Base-by-base conservation (phyloP, 2,797 vertebrate genomes). In the Melanotaenia maccullochi region DNA sequence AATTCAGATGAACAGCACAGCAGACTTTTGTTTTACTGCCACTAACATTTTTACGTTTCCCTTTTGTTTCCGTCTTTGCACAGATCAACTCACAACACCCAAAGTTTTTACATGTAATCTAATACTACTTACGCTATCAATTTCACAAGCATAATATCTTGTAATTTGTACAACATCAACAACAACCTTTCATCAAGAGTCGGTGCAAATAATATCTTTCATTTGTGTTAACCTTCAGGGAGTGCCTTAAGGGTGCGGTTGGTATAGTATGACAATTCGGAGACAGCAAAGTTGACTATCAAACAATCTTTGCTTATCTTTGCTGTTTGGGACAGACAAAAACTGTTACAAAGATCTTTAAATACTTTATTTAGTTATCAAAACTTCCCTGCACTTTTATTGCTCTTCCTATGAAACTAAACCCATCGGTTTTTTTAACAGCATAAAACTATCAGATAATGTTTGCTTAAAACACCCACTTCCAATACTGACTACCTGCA, bases 191-290 rank as follows among this genome's bases (percentile, higher is more conserved):
- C 5, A 76, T 66, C 52, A 44, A 65, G 70, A 47, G 32, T 24
- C 1, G 61, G 49, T 1, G 54, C 47, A 70, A 89, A 85, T 69
- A 70, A 69, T 65, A 51, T 44, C 2, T 36, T 9, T 20, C 78
- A 81, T 88, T 88, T 83, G 85, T 68, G 85, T 81, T 89, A 74
- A 61, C 52, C 59, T 66, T 33, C 71, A 75, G 79, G 79, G 76
- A 64, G 76, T 75, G 79, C 51, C 85, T 7, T 44, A 40, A 16
- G 78, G 81, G 74, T 64, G 84, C 71, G 38, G 74, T 38, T 62
- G 28, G 20, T 68, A 22, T 71, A 32, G 58, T n/a, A 35, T 54
- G 51, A 71, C 68, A 69, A 66, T 69, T 28, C 51, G 35, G n/a
- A 73, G 20, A 49, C 22, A 57, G 20, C 55, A 58, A 33, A 7